Evolutionary conservation across 2,888 invertebrate genomes (phyloP), one percentile per base, ranked within the genome.

Genomic region (Gonocerus acuteangulatus): DNA sequence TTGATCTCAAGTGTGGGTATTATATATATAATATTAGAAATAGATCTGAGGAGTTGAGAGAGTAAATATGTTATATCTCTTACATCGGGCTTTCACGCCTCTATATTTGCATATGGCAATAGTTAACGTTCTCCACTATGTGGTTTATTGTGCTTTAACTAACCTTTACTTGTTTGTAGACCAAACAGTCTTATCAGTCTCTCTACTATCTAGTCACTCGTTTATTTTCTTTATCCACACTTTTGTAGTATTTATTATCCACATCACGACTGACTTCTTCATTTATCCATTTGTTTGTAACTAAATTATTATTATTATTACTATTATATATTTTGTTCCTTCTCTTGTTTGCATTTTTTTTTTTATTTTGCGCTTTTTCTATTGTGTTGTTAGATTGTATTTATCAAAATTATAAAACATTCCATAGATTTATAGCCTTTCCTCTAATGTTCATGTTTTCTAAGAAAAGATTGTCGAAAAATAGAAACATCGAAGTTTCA

Each of bases 1-100:
- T 65, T 66, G 67, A 67, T 67, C 67, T 67, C 67, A 66, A 66
- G 66, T 67, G 66, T 65, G 65, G 65, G 58, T 58, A 62, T 54
- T 48, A 39, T 39, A 39, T 39, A 39, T 39, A 39, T 56, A 51
- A 60, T 45, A 44, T 58, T 59, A 59, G 48, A 59, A 47, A 22
- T 59, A 60, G 44, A 49, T 57, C 57, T 57, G 57, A 57, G 23
- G 18, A 57, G 54, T 48, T 58, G 39, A 47, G 47, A 48, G 21
- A 32, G 47, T 49, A 49, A 48, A 19, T 47, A 48, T 39, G 32
- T 34, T n/a, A 51, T 15, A 54, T 54, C 54, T 54, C 39, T 54
- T 54, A 54, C 62, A 60, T 62, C 49, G 60, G 63, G 63, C 63
- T 63, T 63, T 63, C 56, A 56, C 32, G 60, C 60, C 60, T 54